phyloP scores from a whole-genome alignment of 2,113 vertebrate species.

The Corynorhinus townsendii region DNA sequence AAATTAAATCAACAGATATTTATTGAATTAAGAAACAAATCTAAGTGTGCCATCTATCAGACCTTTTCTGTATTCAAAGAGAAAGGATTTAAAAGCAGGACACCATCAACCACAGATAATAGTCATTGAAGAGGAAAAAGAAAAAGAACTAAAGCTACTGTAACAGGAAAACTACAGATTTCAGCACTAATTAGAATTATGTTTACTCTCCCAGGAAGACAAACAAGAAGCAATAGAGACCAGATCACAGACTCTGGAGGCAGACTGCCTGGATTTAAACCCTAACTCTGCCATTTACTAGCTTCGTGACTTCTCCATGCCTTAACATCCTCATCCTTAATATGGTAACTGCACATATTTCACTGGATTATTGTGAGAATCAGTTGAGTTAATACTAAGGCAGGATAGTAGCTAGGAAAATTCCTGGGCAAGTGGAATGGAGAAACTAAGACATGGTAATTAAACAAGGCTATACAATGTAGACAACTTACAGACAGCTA shows the following conservation, averaged over 20 bases:
- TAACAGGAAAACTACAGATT: background rate
- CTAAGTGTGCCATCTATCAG: background rate
- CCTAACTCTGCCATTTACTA: background rate
- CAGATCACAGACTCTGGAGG: background rate
- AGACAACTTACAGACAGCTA: background rate
- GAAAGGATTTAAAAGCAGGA: background rate
- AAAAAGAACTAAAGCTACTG: background rate
- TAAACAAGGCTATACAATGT: background rate
- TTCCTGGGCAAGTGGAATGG: background rate
- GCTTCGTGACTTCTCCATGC: background rate
- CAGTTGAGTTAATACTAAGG: background rate
- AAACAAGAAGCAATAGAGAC: background rate
- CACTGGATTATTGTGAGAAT: background rate
- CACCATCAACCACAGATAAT: background rate
- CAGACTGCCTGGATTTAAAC: background rate
- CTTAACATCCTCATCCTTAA: background rate
- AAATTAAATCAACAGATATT: background rate
- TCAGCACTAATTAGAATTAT: background rate
- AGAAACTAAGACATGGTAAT: background rate
- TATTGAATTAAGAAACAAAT: constrained; percentile 13
- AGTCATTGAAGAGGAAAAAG: background rate
- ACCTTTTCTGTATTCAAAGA: background rate
- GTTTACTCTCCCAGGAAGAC: background rate
- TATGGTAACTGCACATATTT: background rate
- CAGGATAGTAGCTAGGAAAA: background rate